phyloP scores from a whole-genome alignment of 2,888 invertebrate species.

The Gymnocheta viridis region DNA sequence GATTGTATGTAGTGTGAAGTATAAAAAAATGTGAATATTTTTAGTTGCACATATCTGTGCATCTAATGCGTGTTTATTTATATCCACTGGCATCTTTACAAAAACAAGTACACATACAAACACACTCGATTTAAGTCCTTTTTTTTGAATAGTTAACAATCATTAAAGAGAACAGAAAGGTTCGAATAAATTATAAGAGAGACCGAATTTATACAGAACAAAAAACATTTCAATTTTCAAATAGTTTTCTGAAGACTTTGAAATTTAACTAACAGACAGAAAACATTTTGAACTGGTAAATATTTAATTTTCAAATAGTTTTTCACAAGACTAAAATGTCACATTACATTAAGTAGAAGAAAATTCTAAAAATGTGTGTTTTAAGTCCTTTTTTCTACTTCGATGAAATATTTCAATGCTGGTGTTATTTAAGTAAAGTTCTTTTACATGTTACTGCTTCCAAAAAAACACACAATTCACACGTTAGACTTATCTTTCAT shows the following conservation, averaged over 20 bases:
- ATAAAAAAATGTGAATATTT: not conserved
- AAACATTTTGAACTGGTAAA: not conserved
- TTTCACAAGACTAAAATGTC: too few relatives aligned
- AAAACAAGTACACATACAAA: not conserved
- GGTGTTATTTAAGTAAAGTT: constrained; percentile 4
- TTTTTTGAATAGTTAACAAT: not conserved
- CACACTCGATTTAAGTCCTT: not conserved
- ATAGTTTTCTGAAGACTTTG: too few relatives aligned
- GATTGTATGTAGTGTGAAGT: constrained; percentile 3
- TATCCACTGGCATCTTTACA: constrained; percentile 40
- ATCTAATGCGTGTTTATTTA: constrained; percentile 43
- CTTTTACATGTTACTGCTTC: not conserved
- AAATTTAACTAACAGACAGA: too few relatives aligned
- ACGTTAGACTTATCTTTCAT: constrained; percentile 23
- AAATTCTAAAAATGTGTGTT: not conserved
- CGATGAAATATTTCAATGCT: not conserved
- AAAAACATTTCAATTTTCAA: not conserved
- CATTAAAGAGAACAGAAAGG: not conserved
- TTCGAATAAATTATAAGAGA: not conserved
- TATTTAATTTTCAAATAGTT: not conserved
- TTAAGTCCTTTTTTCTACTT: not conserved
- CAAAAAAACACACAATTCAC: constrained; percentile 32
- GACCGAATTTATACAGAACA: not conserved
- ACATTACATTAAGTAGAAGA: not conserved
- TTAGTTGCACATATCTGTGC: not conserved